These are phyloP conservation scores for Ashinkailepas kermadecensis DNA, from an alignment of 2,888 invertebrate species.

Conservation along the genomic window DNA sequence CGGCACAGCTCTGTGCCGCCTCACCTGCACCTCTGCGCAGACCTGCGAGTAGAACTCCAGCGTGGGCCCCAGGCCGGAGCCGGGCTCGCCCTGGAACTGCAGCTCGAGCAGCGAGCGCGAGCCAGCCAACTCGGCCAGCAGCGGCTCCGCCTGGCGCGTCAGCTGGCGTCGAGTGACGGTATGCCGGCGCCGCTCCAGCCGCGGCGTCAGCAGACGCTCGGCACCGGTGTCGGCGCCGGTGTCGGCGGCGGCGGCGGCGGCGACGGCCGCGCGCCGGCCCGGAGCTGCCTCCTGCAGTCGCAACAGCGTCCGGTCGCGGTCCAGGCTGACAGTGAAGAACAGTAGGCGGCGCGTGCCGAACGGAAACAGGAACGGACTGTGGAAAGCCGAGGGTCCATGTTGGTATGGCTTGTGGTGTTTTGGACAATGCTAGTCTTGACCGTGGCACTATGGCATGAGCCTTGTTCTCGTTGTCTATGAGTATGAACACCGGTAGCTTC, in stretches of 20 bases:
- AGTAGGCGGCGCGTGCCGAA: constrained; percentile 94
- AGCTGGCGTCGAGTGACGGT: constrained; percentile 70
- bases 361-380: constrained; percentile 89
- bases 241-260: constrained; percentile 73
- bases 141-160: constrained; percentile 64
- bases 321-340: constrained; percentile 95
- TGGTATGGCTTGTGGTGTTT: no score
- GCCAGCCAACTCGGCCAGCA: constrained; percentile 85
- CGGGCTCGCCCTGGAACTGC: constrained; percentile 65
- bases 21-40: constrained; percentile 76
- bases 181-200: constrained; percentile 84
- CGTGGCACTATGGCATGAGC: no score
- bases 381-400: constrained; percentile 29
- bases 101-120: constrained; percentile 88
- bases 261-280: neutral
- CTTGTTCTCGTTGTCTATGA: no score
- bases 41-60: constrained; percentile 98
- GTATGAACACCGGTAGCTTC: no score
- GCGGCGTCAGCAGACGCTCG: constrained; percentile 86
- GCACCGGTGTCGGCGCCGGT: constrained; percentile 44
- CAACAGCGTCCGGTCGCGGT: constrained; percentile 92
- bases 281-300: constrained; percentile 87
- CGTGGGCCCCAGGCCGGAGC: constrained; percentile 97
- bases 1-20: no score
- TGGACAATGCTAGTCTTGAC: no score